Evolutionary conservation across 2,888 invertebrate genomes (phyloP).

Genomic region (Hipparchia semele): DNA sequence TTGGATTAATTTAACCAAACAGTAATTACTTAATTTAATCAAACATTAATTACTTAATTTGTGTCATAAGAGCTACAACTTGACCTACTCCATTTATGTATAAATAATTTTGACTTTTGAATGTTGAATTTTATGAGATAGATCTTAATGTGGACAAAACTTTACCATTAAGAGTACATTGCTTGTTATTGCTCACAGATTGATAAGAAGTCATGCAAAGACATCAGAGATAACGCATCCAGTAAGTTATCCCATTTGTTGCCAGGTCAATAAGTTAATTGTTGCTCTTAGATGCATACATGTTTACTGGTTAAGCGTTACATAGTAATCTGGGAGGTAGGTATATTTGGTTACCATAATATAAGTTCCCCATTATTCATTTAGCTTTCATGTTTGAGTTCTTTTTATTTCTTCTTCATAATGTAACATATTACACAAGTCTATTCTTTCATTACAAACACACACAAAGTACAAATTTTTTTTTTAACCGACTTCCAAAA

Average conservation of each 20-base stretch:
- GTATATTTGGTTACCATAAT: constrained; percentile 13
- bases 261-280: constrained; percentile 72
- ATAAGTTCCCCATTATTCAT: background rate
- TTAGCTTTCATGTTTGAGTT: no score
- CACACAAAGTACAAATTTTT: no score
- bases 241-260: constrained; percentile 55
- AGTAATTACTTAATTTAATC: no score
- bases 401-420: background rate
- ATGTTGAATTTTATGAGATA: background rate
- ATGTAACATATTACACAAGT: no score
- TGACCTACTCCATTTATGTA: no score
- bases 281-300: constrained; percentile 49
- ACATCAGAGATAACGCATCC: constrained; percentile 53
- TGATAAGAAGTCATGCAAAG: constrained; percentile 55
- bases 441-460: no score
- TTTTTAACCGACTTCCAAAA: no score
- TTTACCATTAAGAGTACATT: constrained; percentile 34
- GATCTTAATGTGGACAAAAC: constrained; percentile 18
- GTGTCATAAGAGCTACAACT: no score
- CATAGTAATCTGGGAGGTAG: constrained; percentile 24
- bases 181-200: constrained; percentile 47
- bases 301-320: constrained; percentile 23
- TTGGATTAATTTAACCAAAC: no score
- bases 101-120: no score
- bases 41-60: no score